These are phyloP conservation scores for Aricia artaxerxes DNA, from an alignment of 2,888 invertebrate genomes.

Conservation along the genomic window DNA sequence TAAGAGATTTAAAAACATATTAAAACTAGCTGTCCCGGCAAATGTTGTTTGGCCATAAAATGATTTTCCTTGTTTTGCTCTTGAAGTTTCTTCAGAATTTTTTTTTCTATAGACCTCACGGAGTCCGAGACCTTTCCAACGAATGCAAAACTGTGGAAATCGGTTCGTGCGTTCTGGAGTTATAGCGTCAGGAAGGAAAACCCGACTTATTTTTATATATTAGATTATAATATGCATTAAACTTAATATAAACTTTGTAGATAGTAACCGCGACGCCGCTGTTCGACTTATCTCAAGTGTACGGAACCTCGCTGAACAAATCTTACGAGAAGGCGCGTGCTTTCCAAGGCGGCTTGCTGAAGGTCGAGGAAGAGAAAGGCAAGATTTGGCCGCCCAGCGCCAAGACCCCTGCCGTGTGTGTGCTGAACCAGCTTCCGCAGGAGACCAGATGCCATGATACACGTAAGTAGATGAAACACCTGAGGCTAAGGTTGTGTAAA, in stretches of 20 bases:
- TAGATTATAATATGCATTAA: too few species aligned
- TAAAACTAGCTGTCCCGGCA: background rate
- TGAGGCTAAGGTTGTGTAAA: too few species aligned
- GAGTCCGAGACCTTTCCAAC: too few species aligned
- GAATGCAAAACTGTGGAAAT: too few species aligned
- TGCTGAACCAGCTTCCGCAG: conserved; percentile 47
- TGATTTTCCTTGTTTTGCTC: too few species aligned
- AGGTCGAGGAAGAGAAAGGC: conserved; percentile 46
- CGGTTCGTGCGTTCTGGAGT: too few species aligned
- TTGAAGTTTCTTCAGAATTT: too few species aligned
- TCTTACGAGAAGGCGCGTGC: conserved; percentile 43
- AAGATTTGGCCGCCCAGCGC: conserved; percentile 48
- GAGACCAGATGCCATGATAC: conserved; percentile 58
- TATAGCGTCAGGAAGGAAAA: too few species aligned
- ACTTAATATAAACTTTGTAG: conserved; percentile 39
- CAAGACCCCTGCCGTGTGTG: conserved; percentile 41
- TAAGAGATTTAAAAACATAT: background rate
- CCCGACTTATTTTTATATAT: too few species aligned
- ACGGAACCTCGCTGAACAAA: conserved; percentile 41
- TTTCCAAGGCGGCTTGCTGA: conserved; percentile 46
- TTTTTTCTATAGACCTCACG: too few species aligned
- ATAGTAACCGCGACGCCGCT: conserved; percentile 48
- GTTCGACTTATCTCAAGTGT: conserved; percentile 48
- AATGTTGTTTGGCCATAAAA: too few species aligned
- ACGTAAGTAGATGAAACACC: conserved; percentile 44